Percentiles rank a stretch among this genome's conserved stretches.
These are phyloP conservation scores for Dryococelus australis DNA, from an alignment of 2,888 invertebrate genomes.

Conservation along the genomic window DNA sequence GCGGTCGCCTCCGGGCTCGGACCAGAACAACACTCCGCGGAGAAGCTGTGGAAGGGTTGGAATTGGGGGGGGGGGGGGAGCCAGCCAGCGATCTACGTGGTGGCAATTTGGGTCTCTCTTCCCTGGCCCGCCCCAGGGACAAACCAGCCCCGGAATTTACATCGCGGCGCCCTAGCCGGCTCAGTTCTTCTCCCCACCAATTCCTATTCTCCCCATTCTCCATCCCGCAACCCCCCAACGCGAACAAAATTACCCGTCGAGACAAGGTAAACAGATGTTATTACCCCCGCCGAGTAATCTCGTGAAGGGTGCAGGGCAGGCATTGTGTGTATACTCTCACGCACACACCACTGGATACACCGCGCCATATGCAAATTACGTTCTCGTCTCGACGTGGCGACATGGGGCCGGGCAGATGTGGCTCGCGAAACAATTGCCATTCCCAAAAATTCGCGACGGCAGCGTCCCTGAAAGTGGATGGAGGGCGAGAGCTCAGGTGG, in stretches of 20 bases:
- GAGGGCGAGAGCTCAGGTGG: too few species aligned
- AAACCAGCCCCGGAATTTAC: not conserved
- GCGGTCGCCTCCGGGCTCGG: not conserved
- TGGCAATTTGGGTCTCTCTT: slow-evolving; percentile 4
- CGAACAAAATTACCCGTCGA: not conserved
- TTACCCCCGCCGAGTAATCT: slow-evolving; percentile 2
- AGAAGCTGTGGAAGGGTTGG: not conserved
- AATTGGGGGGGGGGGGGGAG: not conserved
- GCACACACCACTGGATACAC: too few species aligned
- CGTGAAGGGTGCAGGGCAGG: not conserved
- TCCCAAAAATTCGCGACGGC: too few species aligned
- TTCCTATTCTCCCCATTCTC: not conserved
- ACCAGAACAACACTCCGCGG: not conserved
- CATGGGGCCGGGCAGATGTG: not conserved
- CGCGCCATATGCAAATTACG: too few species aligned
- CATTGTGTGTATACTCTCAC: not conserved
- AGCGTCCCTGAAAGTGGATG: too few species aligned
- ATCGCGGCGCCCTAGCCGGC: not conserved
- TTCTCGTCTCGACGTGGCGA: not conserved
- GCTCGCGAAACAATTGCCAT: too few species aligned
- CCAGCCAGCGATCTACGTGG: not conserved
- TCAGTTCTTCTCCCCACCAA: not conserved
- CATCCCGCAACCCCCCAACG: not conserved
- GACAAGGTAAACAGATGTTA: slow-evolving; percentile 16
- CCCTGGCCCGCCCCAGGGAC: not conserved